phyloP scores from a whole-genome alignment of 2,113 vertebrate species.

The Brachyhypopomus gauderio region DNA sequence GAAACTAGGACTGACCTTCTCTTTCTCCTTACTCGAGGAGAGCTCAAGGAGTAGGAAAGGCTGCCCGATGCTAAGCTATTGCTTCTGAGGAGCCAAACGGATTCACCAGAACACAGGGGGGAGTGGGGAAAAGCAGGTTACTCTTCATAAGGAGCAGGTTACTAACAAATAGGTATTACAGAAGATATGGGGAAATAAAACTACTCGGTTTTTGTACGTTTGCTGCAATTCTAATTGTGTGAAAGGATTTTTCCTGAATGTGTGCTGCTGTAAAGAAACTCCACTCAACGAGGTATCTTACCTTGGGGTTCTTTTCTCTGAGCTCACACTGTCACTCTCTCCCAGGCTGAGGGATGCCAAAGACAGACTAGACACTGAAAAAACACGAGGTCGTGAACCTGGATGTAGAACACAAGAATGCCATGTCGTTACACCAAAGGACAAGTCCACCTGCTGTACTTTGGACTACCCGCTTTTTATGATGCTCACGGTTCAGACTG shows the following conservation, averaged over 20 bases:
- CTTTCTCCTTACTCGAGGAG: conserved; percentile 71
- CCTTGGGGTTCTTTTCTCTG: conserved; percentile 93
- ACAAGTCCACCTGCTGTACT: conserved; percentile 65
- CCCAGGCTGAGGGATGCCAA: conserved; percentile 91
- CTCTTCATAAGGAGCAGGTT: conserved; percentile 32
- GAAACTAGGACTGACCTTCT: conserved; percentile 73
- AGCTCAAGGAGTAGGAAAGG: conserved; percentile 74
- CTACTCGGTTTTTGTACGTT: not conserved
- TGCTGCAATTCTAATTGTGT: not conserved
- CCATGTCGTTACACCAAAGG: conserved; percentile 65
- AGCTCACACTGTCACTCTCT: conserved; percentile 86
- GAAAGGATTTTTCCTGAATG: no score
- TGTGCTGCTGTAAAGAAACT: not conserved
- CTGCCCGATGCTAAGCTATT: conserved; percentile 76
- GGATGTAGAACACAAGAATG: conserved; percentile 71
- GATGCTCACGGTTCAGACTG: conserved; percentile 20
- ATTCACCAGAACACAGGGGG: conserved; percentile 51
- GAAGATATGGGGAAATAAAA: not conserved
- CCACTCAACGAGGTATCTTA: conserved; percentile 63
- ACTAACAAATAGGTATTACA: conserved; percentile 43
- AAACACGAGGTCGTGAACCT: conserved; percentile 84
- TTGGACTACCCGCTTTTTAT: conserved; percentile 54
- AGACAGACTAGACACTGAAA: conserved; percentile 95
- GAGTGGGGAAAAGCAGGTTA: conserved; percentile 38
- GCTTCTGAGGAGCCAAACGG: conserved; percentile 65